These are phyloP conservation scores for Nanorana parkeri DNA, from an alignment of 2,113 vertebrate genomes.

Conservation along the genomic window DNA sequence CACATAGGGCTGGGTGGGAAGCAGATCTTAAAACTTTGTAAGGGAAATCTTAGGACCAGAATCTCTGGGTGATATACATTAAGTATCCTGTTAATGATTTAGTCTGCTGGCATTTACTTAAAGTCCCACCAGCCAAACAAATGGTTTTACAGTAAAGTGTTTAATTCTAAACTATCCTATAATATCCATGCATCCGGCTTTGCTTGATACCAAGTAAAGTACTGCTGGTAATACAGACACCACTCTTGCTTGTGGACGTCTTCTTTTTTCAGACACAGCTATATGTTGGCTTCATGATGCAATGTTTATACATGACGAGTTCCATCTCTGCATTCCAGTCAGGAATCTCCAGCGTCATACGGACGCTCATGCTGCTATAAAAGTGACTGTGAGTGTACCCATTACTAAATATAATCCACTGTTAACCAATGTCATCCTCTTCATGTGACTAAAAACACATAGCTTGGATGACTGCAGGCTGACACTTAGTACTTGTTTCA, in stretches of 20 bases:
- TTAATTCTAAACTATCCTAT: too few relatives aligned
- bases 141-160: too few relatives aligned
- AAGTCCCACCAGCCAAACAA: too few relatives aligned
- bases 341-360: slow-evolving; percentile 28
- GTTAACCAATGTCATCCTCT: slow-evolving; percentile 4
- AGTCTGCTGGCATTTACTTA: too few relatives aligned
- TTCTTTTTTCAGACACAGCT: slow-evolving; percentile 35
- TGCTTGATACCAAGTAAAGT: too few relatives aligned
- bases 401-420: slow-evolving; percentile 5
- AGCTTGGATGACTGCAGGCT: background rate
- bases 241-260: background rate
- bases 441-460: slow-evolving; percentile 31
- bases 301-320: slow-evolving; percentile 60
- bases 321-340: slow-evolving; percentile 63
- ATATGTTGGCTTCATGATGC: slow-evolving; percentile 50
- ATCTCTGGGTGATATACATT: too few relatives aligned
- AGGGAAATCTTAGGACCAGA: too few relatives aligned
- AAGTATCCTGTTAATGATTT: too few relatives aligned
- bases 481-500: background rate
- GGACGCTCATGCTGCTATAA: slow-evolving; percentile 37
- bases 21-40: too few relatives aligned
- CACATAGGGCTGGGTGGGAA: too few relatives aligned
- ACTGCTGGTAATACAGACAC: background rate
- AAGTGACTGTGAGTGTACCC: slow-evolving; percentile 1
- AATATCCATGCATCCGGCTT: too few relatives aligned